Conservation (phyloP, 2,797 vertebrate genomes). For the Glyptemys insculpta region DNA sequence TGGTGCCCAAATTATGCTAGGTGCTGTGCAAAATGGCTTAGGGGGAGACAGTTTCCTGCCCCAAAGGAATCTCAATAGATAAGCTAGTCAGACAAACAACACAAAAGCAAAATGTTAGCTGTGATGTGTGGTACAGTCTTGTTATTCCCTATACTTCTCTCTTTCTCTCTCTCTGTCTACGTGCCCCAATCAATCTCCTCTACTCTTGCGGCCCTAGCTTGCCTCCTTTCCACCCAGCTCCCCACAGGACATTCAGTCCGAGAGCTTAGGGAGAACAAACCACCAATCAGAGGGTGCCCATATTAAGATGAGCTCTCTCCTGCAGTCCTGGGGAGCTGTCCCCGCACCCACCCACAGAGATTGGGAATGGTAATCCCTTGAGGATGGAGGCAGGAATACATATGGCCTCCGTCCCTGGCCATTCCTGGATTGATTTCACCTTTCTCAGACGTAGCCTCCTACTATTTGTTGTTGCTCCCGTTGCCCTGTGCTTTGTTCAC, state of each 20-base stretch:
- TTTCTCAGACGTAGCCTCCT: not conserved
- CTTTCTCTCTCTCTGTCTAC: not conserved
- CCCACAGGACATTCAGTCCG: not conserved
- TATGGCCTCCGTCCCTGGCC: no score
- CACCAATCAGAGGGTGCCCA: not conserved
- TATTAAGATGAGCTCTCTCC: not conserved
- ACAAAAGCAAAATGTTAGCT: not conserved
- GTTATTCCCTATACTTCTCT: not conserved
- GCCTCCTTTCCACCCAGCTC: not conserved
- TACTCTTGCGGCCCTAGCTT: not conserved
- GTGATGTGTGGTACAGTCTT: not conserved
- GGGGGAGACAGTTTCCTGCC: not conserved
- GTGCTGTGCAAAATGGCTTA: not conserved
- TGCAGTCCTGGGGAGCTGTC: not conserved
- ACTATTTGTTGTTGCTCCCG: not conserved
- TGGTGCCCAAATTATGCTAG: not conserved
- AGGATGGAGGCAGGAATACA: not conserved
- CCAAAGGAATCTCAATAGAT: not conserved
- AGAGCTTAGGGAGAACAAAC: not conserved
- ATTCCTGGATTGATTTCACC: not conserved
- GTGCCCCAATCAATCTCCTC: not conserved
- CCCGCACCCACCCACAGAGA: not conserved
- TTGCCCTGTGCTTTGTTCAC: not conserved
- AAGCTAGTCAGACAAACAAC: not conserved
- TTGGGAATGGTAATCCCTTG: not conserved